Evolutionary conservation across 2,888 invertebrate species (phyloP).

Genomic region (Polymixis lichenea): DNA sequence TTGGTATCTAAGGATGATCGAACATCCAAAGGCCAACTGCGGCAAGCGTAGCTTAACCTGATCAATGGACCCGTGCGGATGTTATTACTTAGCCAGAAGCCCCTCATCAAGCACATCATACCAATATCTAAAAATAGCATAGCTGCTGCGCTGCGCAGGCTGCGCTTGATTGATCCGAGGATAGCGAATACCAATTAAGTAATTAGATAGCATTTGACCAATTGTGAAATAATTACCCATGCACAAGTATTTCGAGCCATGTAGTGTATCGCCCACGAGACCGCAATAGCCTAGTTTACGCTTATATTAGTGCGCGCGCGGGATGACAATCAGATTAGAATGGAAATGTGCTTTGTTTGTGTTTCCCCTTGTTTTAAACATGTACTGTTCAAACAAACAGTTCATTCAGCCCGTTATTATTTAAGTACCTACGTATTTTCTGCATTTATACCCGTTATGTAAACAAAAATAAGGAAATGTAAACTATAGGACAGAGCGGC

Average conservation of each 20-base stretch:
- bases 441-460: conserved; percentile 19
- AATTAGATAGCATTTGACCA: not conserved
- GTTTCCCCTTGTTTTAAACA: conserved; percentile 37
- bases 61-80: no score
- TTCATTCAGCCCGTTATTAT: conserved; percentile 25
- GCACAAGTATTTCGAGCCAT: conserved; percentile 19
- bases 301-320: conserved; percentile 34
- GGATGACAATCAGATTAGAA: conserved; percentile 59
- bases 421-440: conserved; percentile 9
- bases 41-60: no score
- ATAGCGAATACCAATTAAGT: not conserved
- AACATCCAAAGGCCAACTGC: no score
- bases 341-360: conserved; percentile 47
- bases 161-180: not conserved
- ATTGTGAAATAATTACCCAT: conserved; percentile 15
- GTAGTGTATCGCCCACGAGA: conserved; percentile 40
- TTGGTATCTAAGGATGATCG: no score
- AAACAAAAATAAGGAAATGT: conserved; percentile 37
- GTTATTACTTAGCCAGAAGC: no score
- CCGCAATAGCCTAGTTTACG: conserved; percentile 47
- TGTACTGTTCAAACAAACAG: conserved; percentile 25
- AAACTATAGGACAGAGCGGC: conserved; percentile 33
- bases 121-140: not conserved
- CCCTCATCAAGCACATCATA: not conserved
- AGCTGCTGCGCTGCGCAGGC: not conserved